phyloP scores from a whole-genome alignment of 2,888 invertebrate species.

The Ichneumoninae sp. region DNA sequence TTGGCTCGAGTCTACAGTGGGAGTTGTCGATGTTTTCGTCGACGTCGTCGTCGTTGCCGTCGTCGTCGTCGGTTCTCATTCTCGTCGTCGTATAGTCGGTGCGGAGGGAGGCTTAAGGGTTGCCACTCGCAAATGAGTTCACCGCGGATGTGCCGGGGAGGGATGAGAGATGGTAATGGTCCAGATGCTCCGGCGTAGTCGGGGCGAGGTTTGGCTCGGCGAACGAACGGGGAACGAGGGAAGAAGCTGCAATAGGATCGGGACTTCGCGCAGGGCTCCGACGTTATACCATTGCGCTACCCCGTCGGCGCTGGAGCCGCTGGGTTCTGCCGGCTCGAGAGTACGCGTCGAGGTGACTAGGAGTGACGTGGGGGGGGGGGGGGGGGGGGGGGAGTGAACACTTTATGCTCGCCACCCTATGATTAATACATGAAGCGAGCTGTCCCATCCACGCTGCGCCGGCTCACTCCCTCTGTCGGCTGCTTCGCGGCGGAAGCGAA shows the following conservation, averaged over 20 bases:
- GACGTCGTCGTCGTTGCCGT: constrained; percentile 29
- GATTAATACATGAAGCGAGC: constrained; percentile 72
- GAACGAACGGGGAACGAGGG: constrained; percentile 27
- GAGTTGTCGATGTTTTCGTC: constrained; percentile 60
- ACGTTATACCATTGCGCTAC: constrained; percentile 44
- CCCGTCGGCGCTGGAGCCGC: constrained; percentile 36
- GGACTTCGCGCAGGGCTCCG: constrained; percentile 25
- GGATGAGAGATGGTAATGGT: constrained; percentile 48
- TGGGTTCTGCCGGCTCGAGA: constrained; percentile 51
- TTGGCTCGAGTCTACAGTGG: constrained; percentile 21
- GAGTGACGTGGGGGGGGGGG: constrained; percentile 55
- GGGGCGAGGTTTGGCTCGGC: constrained; percentile 45
- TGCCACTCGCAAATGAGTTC: constrained; percentile 63
- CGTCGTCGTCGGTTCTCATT: constrained; percentile 28
- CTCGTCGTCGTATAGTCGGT: constrained; percentile 36
- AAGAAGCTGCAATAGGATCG: constrained; percentile 59
- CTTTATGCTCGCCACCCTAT: constrained; percentile 67
- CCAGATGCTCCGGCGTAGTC: constrained; percentile 55
- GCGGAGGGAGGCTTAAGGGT: constrained; percentile 53
- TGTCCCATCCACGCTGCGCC: constrained; percentile 66
- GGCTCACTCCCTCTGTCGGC: neutral
- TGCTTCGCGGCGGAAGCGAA: constrained; percentile 21
- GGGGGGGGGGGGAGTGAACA: constrained; percentile 43
- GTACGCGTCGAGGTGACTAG: constrained; percentile 51
- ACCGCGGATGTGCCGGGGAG: constrained; percentile 57